Base-by-base conservation (phyloP, 92 coral and sea anemone species). In the Umimayanthus kanabou region DNA sequence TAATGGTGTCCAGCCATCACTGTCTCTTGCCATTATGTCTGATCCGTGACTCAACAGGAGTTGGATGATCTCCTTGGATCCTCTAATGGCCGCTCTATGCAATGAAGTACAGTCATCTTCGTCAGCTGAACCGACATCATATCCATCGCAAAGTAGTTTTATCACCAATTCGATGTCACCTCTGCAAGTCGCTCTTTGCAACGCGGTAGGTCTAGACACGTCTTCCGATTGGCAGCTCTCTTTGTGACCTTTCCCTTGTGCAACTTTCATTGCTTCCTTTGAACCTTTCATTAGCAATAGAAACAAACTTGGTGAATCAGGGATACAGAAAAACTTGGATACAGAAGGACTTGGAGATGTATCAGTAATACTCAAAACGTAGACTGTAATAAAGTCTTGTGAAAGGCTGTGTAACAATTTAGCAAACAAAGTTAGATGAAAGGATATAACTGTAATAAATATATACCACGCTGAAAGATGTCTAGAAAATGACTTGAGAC, bases 1-100 rank as follows among this genome's bases (percentile, higher is more conserved):
- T 42, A 76, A 26, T 43, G 80, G 80, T 22, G 28, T 40, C 61
- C 80, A 76, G 15, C 55, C 57, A 42, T 76, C 80, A 76, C 16
- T 76, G 55, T 76, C 80, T 40, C 18, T 50, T 50, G 82, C 66
- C 11, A 47, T 49, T 11, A 79, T 25, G 22, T 58, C 11, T 50
- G 69, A 47, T 26, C 66, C 82, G 18, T 61, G 20, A 14, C 11
- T 50, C 14, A 79, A 29, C 25, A 79, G 82, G 7, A 23, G 33
- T 16, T 76, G 25, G 14, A 76, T 33, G 57, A 8, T 76, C 22
- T 43, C 33, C 30, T 43, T 43, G 29, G n/a, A 22, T 76, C 80
- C 80, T 42, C 28, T 76, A 40, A n/a, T 0, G 15, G 61, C 45
- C 20, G 80, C 80, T 43, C 6, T 76, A 40, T 76, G 80, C 80